Evolutionary conservation across 2,113 vertebrate genomes (phyloP), one percentile per base, ranked within the genome.

Genomic region (Platysternon megacephalum): DNA sequence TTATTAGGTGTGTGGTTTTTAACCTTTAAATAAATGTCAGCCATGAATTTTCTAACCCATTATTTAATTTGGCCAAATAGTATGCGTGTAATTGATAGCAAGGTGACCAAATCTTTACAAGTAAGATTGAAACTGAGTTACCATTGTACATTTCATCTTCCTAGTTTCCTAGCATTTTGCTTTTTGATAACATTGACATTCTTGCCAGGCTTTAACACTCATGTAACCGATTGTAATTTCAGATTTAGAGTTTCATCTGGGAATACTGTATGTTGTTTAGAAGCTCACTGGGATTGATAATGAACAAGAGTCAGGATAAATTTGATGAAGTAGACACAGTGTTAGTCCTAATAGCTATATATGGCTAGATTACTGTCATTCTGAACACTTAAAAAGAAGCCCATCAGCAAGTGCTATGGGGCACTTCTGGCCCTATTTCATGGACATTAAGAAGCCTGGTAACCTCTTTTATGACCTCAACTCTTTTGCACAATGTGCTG

Each of bases 281-380:
- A 92, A 86, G 51, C 42, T 93, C 76, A 35, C 82, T 56, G 68
- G 90, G 76, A 56, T 58, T 83, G 35, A 5, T 24, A 93, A 82
- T 26, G 11, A 58, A 58, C 56, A 58, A 58, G 28, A 58, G 11
- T 12, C 29, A 88, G 89, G 93, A 93, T 79, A 91, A 91, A 93
- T 87, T 76, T 78, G 79, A 94, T 95, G 83, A 85, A 61, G 11
- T 49, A 90, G 85, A 65, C 35, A 22, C 55, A 28, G 28, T 61
- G 56, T 55, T 94, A 65, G 55, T 91, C 86, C 68, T 95, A 52
- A 56, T 94, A 56, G 82, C 91, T 88, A 52, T 51, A 90, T 95
- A 92, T 16, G 49, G 14, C 49, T 49, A 49, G 49, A 49, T 49
- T 49, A 16, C 13, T 5, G 49, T 49, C 49, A 49, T 49, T 49